phyloP scores from a whole-genome alignment of 2,888 invertebrate species.

The Trichopria drosophilae region DNA sequence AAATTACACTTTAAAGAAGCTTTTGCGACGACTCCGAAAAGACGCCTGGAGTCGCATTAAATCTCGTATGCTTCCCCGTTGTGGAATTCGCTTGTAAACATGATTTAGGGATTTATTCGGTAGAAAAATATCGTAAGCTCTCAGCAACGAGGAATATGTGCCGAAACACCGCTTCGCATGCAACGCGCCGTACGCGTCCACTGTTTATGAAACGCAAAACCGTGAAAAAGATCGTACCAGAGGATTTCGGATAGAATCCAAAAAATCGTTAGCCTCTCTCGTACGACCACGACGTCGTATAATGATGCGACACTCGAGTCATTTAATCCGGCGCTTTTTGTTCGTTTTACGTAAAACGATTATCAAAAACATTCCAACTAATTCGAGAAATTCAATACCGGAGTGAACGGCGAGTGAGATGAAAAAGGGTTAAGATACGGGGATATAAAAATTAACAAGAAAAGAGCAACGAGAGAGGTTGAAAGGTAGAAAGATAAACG shows the following conservation, averaged over 20 bases:
- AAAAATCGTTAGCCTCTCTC: constrained; percentile 31
- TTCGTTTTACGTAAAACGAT: constrained; percentile 41
- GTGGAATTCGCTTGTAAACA: constrained; percentile 53
- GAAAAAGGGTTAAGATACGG: too few relatives aligned
- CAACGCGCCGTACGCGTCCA: constrained; percentile 16
- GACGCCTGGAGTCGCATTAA: constrained; percentile 44
- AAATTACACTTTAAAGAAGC: constrained; percentile 50
- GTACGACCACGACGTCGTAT: constrained; percentile 32
- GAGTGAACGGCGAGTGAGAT: too few relatives aligned
- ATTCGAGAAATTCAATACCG: constrained; percentile 53
- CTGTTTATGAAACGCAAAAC: constrained; percentile 58
- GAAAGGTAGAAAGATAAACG: too few relatives aligned
- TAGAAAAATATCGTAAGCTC: constrained; percentile 47
- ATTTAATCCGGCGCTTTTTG: constrained; percentile 46
- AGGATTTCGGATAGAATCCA: constrained; percentile 50
- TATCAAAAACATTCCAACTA: constrained; percentile 50
- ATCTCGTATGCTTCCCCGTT: constrained; percentile 45
- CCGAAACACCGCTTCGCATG: too few relatives aligned
- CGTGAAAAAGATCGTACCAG: constrained; percentile 57
- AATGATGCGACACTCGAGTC: constrained; percentile 50
- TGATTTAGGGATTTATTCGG: constrained; percentile 54
- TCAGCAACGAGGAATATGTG: constrained; percentile 8
- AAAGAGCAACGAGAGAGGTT: constrained; percentile 4
- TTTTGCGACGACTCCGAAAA: constrained; percentile 37
- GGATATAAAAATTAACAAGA: too few relatives aligned